These are phyloP conservation scores for Diarsia brunnea DNA, from an alignment of 2,888 invertebrate genomes.

Conservation along the genomic window DNA sequence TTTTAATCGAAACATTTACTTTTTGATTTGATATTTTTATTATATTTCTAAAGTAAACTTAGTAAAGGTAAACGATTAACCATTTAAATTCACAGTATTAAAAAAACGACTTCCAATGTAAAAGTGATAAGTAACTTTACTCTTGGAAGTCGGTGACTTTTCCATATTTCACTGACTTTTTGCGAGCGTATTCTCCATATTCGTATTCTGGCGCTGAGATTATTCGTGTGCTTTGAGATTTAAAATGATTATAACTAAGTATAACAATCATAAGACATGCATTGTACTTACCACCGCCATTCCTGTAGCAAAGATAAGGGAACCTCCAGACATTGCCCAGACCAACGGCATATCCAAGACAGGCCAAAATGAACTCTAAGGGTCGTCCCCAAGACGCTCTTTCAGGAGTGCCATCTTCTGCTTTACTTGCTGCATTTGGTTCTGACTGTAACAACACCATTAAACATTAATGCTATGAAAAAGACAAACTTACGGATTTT, in stretches of 20 bases:
- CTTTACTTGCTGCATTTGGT: conserved; percentile 45
- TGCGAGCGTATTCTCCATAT: too few species aligned
- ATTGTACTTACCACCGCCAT: conserved; percentile 93
- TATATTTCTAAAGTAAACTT: not conserved
- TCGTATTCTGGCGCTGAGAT: not conserved
- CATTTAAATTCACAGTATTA: not conserved
- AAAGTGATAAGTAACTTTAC: too few species aligned
- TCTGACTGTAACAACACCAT: conserved; percentile 71
- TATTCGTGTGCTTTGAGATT: not conserved
- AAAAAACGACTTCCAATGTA: too few species aligned
- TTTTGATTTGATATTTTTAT: not conserved
- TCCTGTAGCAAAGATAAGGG: conserved; percentile 94
- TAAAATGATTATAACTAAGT: too few species aligned
- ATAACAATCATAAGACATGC: too few species aligned
- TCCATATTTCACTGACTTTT: too few species aligned
- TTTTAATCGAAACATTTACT: not conserved
- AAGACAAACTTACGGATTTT: not conserved
- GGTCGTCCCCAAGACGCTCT: conserved; percentile 92
- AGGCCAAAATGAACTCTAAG: conserved; percentile 94
- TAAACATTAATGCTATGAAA: not conserved
- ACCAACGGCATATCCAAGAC: conserved; percentile 94
- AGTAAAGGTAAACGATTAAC: not conserved
- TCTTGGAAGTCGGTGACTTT: too few species aligned
- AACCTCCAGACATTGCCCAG: conserved; percentile 95
- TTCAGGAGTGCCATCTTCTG: conserved; percentile 71